A percentile compares a stretch with the other conserved stretches of the same genome.
Evolutionary conservation across 2,113 vertebrate genomes (phyloP).

Genomic region (Hypomesus transpacificus): DNA sequence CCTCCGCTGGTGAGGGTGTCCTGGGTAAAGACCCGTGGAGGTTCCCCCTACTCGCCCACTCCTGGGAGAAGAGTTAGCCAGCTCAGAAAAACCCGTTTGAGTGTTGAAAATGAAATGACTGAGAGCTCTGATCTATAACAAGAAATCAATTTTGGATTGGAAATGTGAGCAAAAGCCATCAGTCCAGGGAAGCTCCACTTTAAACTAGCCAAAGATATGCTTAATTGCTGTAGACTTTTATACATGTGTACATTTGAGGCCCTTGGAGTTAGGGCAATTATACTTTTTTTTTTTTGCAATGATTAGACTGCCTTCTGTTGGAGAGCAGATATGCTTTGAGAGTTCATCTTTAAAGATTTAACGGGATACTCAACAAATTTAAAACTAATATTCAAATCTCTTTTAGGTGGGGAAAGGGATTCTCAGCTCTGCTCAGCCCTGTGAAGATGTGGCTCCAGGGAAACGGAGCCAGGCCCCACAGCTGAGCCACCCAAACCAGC

Average conservation of each 20-base stretch:
- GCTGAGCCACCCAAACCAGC: conserved; percentile 31
- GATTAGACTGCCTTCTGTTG: conserved; percentile 66
- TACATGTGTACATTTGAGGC: conserved; percentile 47
- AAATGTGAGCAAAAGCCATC: conserved; percentile 60
- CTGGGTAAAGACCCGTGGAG: conserved; percentile 71
- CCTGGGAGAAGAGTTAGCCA: conserved; percentile 51
- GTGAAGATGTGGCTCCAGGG: conserved; percentile 44
- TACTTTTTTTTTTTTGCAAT: conserved; percentile 53
- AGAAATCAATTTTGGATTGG: conserved; percentile 73
- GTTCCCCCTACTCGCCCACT: conserved; percentile 56
- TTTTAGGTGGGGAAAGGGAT: conserved; percentile 60
- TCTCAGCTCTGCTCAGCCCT: conserved; percentile 37
- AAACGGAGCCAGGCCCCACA: conserved; percentile 41
- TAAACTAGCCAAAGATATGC: conserved; percentile 61
- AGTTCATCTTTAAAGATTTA: conserved; percentile 75
- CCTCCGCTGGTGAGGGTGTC: conserved; percentile 58
- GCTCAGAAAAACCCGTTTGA: conserved; percentile 64
- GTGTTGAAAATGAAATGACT: conserved; percentile 68
- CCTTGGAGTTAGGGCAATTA: conserved; percentile 60
- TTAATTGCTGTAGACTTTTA: conserved; percentile 67
- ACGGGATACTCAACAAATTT: conserved; percentile 68
- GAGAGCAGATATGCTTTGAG: conserved; percentile 64
- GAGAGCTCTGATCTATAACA: conserved; percentile 69
- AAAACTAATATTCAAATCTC: conserved; percentile 68
- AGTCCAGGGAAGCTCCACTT: conserved; percentile 49